These are phyloP conservation scores for Maniola hyperantus DNA, from an alignment of 2,888 invertebrate genomes.

Conservation along the genomic window DNA sequence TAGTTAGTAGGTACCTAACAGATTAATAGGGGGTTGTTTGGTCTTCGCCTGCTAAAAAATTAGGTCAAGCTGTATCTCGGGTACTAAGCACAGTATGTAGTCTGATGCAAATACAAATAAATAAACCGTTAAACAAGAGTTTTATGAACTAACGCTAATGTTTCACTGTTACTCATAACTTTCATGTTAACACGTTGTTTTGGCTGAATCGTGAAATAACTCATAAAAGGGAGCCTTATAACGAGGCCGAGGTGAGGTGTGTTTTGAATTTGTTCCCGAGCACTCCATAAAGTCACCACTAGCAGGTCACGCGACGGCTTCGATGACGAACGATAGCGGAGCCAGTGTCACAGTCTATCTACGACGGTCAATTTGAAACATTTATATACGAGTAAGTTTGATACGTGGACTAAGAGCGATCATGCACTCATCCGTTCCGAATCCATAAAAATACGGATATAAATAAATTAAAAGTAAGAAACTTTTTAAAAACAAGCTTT, in stretches of 20 bases:
- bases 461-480: too few relatives aligned
- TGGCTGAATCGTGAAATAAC: conserved; percentile 37
- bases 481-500: too few relatives aligned
- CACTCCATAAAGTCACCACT: conserved; percentile 77
- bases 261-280: conserved; percentile 54
- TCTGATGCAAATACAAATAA: neutral
- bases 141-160: neutral
- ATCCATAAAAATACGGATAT: too few relatives aligned
- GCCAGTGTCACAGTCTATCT: conserved; percentile 36
- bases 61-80: too few relatives aligned
- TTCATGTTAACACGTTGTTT: conserved; percentile 37
- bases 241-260: conserved; percentile 44
- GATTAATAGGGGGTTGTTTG: too few relatives aligned
- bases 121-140: neutral
- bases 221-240: conserved; percentile 45
- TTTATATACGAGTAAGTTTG: neutral
- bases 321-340: conserved; percentile 55
- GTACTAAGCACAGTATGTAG: too few relatives aligned
- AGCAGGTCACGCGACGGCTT: conserved; percentile 66
- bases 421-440: too few relatives aligned
- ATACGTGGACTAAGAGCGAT: too few relatives aligned
- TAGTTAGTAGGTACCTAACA: too few relatives aligned
- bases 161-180: conserved; percentile 23
- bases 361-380: conserved; percentile 10
- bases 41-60: too few relatives aligned